phyloP scores from a whole-genome alignment of 1,140 invertebrate genomes.

The Hydropsyche tenuis region DNA sequence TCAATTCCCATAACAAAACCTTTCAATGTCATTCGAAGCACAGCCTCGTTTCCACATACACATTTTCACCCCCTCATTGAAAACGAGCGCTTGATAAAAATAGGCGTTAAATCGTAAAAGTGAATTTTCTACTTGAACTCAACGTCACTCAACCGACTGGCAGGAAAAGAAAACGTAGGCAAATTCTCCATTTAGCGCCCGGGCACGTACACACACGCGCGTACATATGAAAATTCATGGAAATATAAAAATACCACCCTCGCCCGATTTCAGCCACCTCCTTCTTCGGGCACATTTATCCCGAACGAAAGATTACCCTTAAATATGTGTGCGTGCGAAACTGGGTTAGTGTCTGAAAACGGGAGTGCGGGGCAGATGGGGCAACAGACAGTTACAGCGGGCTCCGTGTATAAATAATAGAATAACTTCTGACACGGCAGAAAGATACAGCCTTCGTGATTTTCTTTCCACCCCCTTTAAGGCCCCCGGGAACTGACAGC shows the following conservation, averaged over 20 bases:
- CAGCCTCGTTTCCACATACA: background rate
- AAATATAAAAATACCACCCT: conserved; percentile 28
- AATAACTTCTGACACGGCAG: conserved; percentile 40
- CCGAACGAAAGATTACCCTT: background rate
- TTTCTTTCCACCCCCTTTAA: conserved; percentile 21
- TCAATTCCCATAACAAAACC: background rate
- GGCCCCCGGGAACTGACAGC: conserved; percentile 25
- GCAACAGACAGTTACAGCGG: conserved; percentile 36
- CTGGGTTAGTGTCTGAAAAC: background rate
- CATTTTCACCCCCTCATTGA: background rate
- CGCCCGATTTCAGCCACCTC: background rate
- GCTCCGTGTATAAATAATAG: conserved; percentile 38
- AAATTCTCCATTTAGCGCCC: conserved; percentile 7
- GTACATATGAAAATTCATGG: conserved; percentile 5
- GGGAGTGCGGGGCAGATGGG: background rate
- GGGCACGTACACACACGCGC: background rate
- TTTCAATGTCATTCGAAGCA: background rate
- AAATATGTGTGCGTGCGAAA: conserved; percentile 8
- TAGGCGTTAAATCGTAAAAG: conserved; percentile 14
- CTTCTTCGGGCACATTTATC: background rate
- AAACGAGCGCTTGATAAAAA: conserved; percentile 1
- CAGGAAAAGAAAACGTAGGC: conserved; percentile 20
- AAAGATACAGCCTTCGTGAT: conserved; percentile 41
- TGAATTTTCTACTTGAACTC: conserved; percentile 22
- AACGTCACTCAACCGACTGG: background rate